These are phyloP conservation scores for Drosophila kohkoa DNA, from an alignment of 1,140 invertebrate species.

Conservation along the genomic window DNA sequence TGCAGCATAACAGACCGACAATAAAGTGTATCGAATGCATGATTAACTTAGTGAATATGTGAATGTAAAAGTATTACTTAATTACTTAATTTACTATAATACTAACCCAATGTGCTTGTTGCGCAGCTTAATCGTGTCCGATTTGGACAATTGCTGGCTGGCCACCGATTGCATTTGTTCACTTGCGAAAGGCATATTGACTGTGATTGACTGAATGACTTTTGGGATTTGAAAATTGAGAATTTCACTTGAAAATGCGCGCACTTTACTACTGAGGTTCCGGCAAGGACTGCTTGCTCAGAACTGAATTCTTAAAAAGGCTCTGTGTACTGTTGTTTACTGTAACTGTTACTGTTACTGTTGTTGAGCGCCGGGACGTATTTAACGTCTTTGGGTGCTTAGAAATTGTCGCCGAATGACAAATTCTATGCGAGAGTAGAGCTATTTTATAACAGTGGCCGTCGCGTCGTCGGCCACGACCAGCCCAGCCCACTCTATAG, in stretches of 20 bases:
- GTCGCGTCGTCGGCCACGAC: constrained; percentile 24
- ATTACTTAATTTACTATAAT: neutral
- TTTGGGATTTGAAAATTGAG: constrained; percentile 2
- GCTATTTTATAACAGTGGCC: constrained; percentile 56
- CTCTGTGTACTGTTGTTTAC: neutral
- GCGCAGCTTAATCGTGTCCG: constrained; percentile 91
- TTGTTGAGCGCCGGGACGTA: constrained; percentile 28
- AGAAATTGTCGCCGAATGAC: constrained; percentile 74
- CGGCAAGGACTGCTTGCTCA: constrained; percentile 40
- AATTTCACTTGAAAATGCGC: constrained; percentile 16
- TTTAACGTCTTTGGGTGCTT: constrained; percentile 67
- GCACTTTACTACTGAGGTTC: constrained; percentile 39
- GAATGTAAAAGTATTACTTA: no score
- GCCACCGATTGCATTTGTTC: constrained; percentile 78
- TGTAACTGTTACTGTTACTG: constrained; percentile 2
- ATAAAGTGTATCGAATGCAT: no score
- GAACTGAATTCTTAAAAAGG: neutral
- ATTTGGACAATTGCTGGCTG: constrained; percentile 90
- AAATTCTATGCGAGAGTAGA: constrained; percentile 56
- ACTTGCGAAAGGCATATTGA: constrained; percentile 74
- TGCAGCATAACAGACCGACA: no score
- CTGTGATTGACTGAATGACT: constrained; percentile 15
- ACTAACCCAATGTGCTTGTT: constrained; percentile 93
- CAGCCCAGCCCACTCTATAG: constrained; percentile 40
- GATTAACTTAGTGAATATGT: no score